These are phyloP conservation scores for Contarinia nasturtii DNA, from an alignment of 1,140 invertebrate species.

Conservation along the genomic window DNA sequence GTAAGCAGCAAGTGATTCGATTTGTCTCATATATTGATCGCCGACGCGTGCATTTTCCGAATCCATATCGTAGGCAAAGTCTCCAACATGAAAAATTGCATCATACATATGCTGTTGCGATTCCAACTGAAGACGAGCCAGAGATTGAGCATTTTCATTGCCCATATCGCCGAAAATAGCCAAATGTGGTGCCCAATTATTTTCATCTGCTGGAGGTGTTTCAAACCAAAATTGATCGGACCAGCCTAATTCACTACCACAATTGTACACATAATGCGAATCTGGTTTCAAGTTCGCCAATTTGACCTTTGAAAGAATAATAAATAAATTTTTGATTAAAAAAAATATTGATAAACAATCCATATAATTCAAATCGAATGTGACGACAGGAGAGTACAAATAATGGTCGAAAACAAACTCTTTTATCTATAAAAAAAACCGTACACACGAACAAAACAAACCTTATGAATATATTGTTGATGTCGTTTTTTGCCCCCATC, in stretches of 20 bases:
- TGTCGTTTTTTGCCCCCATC: conserved; percentile 54
- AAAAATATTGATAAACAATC: not conserved
- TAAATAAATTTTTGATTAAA: not conserved
- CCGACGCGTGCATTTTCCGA: conserved; percentile 55
- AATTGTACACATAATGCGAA: conserved; percentile 58
- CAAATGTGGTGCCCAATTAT: conserved; percentile 53
- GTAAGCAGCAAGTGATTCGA: conserved; percentile 69
- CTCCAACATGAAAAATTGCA: conserved; percentile 80
- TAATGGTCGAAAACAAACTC: not conserved
- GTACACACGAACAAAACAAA: conserved; percentile 21
- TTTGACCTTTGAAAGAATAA: conserved; percentile 24
- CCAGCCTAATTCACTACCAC: conserved; percentile 61
- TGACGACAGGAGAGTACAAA: too few relatives aligned
- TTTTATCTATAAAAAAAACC: not conserved
- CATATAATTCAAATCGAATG: not conserved
- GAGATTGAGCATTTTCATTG: conserved; percentile 68
- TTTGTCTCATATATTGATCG: conserved; percentile 81
- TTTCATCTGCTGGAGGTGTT: conserved; percentile 36
- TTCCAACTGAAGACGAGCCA: conserved; percentile 63
- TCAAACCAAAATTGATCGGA: conserved; percentile 57
- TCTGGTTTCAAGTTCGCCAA: conserved; percentile 35
- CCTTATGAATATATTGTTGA: conserved; percentile 63
- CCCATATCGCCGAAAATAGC: conserved; percentile 87
- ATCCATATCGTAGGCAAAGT: conserved; percentile 94
- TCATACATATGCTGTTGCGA: conserved; percentile 63